Percentiles rank a stretch among this genome's conserved stretches.
phyloP scores from a whole-genome alignment of 1,140 invertebrate species.

The Gonatopus flavifemur region DNA sequence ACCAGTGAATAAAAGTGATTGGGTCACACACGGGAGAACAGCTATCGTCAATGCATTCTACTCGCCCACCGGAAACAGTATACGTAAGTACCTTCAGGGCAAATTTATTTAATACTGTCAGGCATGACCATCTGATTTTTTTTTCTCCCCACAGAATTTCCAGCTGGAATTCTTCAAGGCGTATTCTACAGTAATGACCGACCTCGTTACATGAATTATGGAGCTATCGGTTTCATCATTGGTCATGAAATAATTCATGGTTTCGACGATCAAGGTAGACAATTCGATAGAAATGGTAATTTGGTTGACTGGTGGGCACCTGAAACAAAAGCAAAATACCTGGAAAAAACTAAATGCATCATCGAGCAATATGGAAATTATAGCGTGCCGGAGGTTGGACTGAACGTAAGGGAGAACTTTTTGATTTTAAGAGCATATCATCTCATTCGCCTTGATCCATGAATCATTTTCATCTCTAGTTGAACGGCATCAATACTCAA shows the following conservation, averaged over 20 bases:
- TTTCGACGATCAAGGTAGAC: slow-evolving; percentile 87
- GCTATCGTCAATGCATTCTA: slow-evolving; percentile 85
- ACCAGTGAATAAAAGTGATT: slow-evolving; percentile 82
- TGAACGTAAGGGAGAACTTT: slow-evolving; percentile 42
- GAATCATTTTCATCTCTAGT: slow-evolving; percentile 59
- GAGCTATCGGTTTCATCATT: slow-evolving; percentile 89
- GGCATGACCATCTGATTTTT: background rate
- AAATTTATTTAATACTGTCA: slow-evolving; percentile 1
- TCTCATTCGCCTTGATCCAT: too few species aligned
- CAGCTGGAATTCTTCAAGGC: slow-evolving; percentile 88
- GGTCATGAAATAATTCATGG: slow-evolving; percentile 94
- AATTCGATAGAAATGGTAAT: slow-evolving; percentile 89
- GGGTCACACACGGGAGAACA: slow-evolving; percentile 75
- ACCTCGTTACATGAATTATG: slow-evolving; percentile 90
- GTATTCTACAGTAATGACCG: slow-evolving; percentile 82
- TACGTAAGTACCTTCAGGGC: slow-evolving; percentile 67
- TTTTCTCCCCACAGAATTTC: slow-evolving; percentile 44
- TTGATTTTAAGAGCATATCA: too few species aligned
- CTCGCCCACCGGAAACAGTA: slow-evolving; percentile 80
- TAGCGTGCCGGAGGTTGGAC: slow-evolving; percentile 35
- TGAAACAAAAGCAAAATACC: slow-evolving; percentile 23
- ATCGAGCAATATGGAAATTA: slow-evolving; percentile 65
- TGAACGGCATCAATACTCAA: slow-evolving; percentile 86
- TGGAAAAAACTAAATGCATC: slow-evolving; percentile 28
- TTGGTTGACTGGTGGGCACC: slow-evolving; percentile 57